These are phyloP conservation scores for Lepidostoma basale DNA, from an alignment of 1,140 invertebrate genomes.

Conservation along the genomic window DNA sequence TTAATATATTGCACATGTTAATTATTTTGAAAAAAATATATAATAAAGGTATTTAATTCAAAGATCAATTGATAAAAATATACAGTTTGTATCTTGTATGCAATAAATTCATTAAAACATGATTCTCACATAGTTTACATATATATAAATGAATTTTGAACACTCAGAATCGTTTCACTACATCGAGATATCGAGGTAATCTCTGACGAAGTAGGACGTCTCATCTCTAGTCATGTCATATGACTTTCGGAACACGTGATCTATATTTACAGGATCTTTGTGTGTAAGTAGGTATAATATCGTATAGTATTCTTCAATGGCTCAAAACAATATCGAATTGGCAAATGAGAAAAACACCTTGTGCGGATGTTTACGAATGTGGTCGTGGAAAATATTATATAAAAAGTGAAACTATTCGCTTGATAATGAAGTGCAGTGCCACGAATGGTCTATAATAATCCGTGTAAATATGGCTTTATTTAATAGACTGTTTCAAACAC, in stretches of 20 bases:
- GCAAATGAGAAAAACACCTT: constrained; percentile 7
- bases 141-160: too few species aligned
- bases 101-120: too few species aligned
- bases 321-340: constrained; percentile 1
- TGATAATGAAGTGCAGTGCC: constrained; percentile 31
- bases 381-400: neutral
- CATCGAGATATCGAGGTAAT: too few species aligned
- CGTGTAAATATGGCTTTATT: constrained; percentile 55
- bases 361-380: constrained; percentile 18
- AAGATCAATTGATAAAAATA: too few species aligned
- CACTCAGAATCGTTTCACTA: too few species aligned
- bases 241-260: constrained; percentile 38
- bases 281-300: constrained; percentile 4
- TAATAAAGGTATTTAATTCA: too few species aligned
- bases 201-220: too few species aligned
- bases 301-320: constrained; percentile 18
- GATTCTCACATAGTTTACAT: too few species aligned
- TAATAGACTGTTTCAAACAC: constrained; percentile 55
- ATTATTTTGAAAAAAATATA: too few species aligned
- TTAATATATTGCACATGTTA: too few species aligned
- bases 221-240: constrained; percentile 32
- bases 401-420: neutral
- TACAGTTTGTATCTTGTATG: too few species aligned
- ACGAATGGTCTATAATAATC: constrained; percentile 33
- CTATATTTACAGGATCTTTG: constrained; percentile 30